phyloP scores from a whole-genome alignment of 23 tunicate genomes.

The Aplidium turbinatum region DNA sequence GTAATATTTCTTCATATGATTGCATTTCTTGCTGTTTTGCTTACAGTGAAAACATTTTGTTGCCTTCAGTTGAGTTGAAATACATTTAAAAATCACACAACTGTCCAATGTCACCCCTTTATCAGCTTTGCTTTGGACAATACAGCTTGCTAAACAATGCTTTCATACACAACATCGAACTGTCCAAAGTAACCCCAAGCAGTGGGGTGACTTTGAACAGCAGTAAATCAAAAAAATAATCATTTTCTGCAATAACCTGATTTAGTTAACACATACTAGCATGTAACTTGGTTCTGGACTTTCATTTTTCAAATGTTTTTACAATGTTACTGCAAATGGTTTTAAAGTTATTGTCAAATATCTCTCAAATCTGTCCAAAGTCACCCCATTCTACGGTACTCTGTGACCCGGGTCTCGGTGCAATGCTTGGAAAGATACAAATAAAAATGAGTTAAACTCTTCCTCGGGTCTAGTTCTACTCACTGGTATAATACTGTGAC shows the following conservation, averaged over 20 bases:
- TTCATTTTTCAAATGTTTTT: background rate
- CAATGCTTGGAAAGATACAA: no score
- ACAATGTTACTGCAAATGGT: background rate
- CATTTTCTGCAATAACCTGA: background rate
- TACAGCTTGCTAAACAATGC: background rate
- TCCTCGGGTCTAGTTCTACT: no score
- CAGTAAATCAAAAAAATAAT: background rate
- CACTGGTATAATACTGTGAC: no score
- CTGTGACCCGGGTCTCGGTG: no score
- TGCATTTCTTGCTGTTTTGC: background rate
- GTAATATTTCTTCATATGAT: background rate
- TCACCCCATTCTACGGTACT: background rate
- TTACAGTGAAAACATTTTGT: background rate
- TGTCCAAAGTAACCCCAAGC: background rate
- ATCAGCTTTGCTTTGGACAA: conserved; percentile 2
- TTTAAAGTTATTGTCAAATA: background rate
- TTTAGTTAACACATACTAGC: background rate
- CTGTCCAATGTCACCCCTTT: background rate
- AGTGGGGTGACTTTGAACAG: background rate
- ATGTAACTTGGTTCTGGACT: background rate
- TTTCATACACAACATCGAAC: background rate
- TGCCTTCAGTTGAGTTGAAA: background rate
- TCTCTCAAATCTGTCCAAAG: conserved; percentile 1
- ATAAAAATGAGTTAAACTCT: no score
- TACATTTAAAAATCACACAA: background rate